Evolutionary conservation across 1,140 invertebrate genomes (phyloP).

Genomic region (Lepidurus packardi): DNA sequence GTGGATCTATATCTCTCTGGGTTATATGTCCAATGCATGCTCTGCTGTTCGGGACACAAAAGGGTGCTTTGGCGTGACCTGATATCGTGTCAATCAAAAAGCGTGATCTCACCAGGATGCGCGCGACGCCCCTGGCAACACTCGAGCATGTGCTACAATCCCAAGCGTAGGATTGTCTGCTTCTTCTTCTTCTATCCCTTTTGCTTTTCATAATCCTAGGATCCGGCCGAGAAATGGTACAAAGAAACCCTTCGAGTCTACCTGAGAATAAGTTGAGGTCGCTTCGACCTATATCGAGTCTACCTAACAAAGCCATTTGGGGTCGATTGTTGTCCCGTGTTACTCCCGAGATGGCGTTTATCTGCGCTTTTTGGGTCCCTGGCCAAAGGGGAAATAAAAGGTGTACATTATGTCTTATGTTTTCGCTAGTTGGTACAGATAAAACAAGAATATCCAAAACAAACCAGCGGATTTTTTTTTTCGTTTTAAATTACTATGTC

Average conservation of each 20-base stretch:
- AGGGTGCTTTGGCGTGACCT: constrained; percentile 9
- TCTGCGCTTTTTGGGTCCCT: background rate
- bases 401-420: no score
- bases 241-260: background rate
- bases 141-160: background rate
- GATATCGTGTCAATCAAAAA: constrained; percentile 22
- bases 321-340: no score
- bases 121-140: background rate
- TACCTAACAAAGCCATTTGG: no score
- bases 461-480: no score
- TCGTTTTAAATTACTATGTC: no score
- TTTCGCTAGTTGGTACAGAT: no score
- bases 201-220: background rate
- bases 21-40: background rate
- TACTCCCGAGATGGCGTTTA: background rate
- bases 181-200: background rate
- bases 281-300: no score
- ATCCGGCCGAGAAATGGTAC: background rate
- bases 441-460: no score
- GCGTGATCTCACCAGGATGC: constrained; percentile 20
- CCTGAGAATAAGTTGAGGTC: no score
- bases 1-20: background rate
- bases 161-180: background rate
- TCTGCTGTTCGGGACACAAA: constrained; percentile 4
- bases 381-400: background rate